These are phyloP conservation scores for Sturmia bella DNA, from an alignment of 2,888 invertebrate species.

Conservation along the genomic window DNA sequence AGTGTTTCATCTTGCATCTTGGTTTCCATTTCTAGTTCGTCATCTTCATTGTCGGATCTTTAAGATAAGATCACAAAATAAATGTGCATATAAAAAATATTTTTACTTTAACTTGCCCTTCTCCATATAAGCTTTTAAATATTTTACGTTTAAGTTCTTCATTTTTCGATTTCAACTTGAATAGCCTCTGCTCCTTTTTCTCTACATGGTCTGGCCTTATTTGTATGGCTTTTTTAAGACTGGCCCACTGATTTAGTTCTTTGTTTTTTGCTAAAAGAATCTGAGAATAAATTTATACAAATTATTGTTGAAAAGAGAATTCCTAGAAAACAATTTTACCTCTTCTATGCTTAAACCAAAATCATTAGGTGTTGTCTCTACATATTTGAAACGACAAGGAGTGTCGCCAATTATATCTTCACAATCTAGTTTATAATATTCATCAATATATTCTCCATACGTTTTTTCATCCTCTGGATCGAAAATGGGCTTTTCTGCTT, in stretches of 20 bases:
- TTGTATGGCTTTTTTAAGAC: constrained; percentile 92
- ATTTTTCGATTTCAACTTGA: constrained; percentile 88
- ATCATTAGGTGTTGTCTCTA: constrained; percentile 93
- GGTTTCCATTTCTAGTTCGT: constrained; percentile 74
- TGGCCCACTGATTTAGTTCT: constrained; percentile 97
- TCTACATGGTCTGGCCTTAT: constrained; percentile 90
- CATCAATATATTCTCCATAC: constrained; percentile 94
- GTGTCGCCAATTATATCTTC: constrained; percentile 97
- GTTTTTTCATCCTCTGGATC: constrained; percentile 89
- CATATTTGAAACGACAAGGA: constrained; percentile 96
- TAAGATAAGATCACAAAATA: constrained; percentile 4
- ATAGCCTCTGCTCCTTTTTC: constrained; percentile 89
- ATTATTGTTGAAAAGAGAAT: background rate
- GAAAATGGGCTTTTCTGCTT: constrained; percentile 91
- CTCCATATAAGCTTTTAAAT: constrained; percentile 88
- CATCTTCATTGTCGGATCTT: constrained; percentile 78
- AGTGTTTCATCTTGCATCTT: background rate
- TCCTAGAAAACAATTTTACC: constrained; percentile 83
- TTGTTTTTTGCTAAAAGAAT: constrained; percentile 95
- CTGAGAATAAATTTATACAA: constrained; percentile 82
- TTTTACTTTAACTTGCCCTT: constrained; percentile 72
- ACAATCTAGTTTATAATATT: constrained; percentile 96
- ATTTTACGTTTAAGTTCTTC: constrained; percentile 89
- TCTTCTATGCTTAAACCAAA: constrained; percentile 96
- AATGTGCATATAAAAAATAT: background rate